Base-by-base conservation (phyloP, 2,888 invertebrate species). In the Spisula solida region DNA sequence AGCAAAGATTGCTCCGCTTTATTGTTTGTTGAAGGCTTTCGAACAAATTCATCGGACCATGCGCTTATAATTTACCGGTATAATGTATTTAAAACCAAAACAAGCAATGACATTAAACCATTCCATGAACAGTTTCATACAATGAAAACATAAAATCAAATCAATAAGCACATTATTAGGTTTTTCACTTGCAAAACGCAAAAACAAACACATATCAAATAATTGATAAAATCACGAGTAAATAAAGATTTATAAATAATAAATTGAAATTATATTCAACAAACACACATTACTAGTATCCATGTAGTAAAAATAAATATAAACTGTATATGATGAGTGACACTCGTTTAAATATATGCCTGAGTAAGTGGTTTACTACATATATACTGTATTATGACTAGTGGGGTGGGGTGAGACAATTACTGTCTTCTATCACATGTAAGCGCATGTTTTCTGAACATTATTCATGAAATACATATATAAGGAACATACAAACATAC, bases 361-460 rank as follows among this genome's bases (percentile, higher is more conserved):
- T 85, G 85, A 85, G 79, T 85, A 85, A 79, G n/a, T 2, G 41
- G 34, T 48, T 48, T 47, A 47, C n/a, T 80, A 80, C 20, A 56
- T 60, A 41, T 41, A 78, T 31, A 84, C 25, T 56, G 29, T 85
- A 79, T 85, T 85, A 85, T 85, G 85, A 85, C 85, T 85, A 85
- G 85, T 34, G 2, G 34, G 75, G 75, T 75, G 75, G 75, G 75
- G 75, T n/a, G 85, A 85, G 85, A 85, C 85, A 85, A n/a, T n/a
- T 56, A 78, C 41, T 79, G 85, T 51, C 85, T 51, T 55, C n/a
- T 85, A 85, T 85, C 85, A 85, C 85, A 85, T 79, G 31, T 78
- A 85, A 78, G 79, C 41, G 29, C 51, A 25, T 66, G 2, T 66
- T n/a, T 66, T 4, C 25, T 66, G 60, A 66, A 66, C 60, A n/a